Evolutionary conservation across 1,140 invertebrate genomes (phyloP), one percentile per base, ranked within the genome.

Genomic region (Saxidomus purpurata): DNA sequence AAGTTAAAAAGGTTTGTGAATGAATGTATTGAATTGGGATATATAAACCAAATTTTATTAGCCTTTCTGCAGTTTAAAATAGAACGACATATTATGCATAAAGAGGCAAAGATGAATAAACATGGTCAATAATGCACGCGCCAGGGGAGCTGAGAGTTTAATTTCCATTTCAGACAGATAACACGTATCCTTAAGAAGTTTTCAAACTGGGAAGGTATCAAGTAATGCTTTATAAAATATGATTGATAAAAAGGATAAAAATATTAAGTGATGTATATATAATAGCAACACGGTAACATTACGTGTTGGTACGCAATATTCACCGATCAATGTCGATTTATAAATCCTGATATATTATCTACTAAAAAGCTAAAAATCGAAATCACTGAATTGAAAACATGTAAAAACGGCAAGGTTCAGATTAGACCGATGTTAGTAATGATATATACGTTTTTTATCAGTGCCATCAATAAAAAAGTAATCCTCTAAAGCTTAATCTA

Each of bases 351-450:
- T 25, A 28, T 55, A 28, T 63, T n/a, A 11, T 22, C 25, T 43
- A 19, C n/a, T 6, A 28, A 63, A 28, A 28, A 28, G 59, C 25
- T 28, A n/a, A 63, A 63, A n/a, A 63, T 63, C 1, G 15, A 28
- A 63, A 28, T 63, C 59, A 63, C 59, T 63, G 59, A 28, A 63
- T 63, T 63, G 59, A 63, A 28, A 63, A 63, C 59, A 28, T 28
- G 25, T 63, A 28, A 63, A 43, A 43, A 43, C 15, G 43, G 43
- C 43, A 43, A 15, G 43, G 43, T 8, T 43, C 15, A 43, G 15
- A 8, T 43, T 43, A 43, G 15, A 4, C 43, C 4, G 4, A 43
- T 43, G 43, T 15, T 43, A 15, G 15, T 8, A 43, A 63, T 63
- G 59, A 63, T 28, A 63, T 63, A 28, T 9, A 63, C 8, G 47